Evolutionary conservation across 2,113 vertebrate genomes (phyloP).

Genomic region (Festucalex cinctus): DNA sequence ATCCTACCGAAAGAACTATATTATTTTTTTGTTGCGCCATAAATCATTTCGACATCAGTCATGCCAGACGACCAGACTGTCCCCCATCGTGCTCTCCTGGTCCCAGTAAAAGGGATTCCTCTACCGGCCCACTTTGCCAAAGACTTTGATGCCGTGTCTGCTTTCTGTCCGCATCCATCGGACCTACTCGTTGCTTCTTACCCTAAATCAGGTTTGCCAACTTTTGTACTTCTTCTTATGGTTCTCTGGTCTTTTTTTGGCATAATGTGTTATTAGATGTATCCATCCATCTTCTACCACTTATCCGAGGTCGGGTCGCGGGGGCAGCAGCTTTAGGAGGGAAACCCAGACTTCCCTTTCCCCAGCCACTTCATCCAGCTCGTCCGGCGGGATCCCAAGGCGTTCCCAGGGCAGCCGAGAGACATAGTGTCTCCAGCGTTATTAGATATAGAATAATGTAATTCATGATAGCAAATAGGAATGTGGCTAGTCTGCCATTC

Average conservation of each 20-base stretch:
- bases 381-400: no score
- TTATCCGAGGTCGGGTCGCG: no score
- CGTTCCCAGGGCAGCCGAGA: no score
- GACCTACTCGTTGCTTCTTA: conserved; percentile 79
- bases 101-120: conserved; percentile 58
- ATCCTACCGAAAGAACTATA: no score
- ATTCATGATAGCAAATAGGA: no score
- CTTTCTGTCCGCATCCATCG: conserved; percentile 71
- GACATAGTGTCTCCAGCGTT: no score
- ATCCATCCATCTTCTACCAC: no score
- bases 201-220: conserved; percentile 73
- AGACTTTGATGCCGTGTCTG: conserved; percentile 64
- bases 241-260: not conserved
- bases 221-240: not conserved
- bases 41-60: not conserved
- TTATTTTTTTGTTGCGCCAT: not conserved
- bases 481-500: no score
- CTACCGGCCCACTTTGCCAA: conserved; percentile 62
- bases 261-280: not conserved
- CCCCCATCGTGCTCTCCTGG: conserved; percentile 57
- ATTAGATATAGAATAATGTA: not conserved
- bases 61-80: not conserved
- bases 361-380: no score
- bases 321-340: no score
- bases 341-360: no score